phyloP scores from a whole-genome alignment of 2,888 invertebrate species.

The Apodemia duryi region DNA sequence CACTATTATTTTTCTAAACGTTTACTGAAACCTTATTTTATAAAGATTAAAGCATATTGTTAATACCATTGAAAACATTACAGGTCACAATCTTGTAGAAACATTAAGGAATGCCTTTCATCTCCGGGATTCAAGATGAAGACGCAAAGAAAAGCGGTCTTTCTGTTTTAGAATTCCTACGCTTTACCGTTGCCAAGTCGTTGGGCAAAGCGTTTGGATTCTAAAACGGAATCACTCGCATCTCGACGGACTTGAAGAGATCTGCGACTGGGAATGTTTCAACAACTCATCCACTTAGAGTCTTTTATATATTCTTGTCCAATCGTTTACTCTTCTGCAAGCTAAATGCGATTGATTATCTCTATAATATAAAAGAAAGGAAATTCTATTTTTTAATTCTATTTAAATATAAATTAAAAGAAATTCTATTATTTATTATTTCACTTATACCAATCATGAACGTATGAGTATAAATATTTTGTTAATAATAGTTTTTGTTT shows the following conservation, averaged over 20 bases:
- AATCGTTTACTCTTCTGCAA: too few relatives aligned
- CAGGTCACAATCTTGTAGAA: slow-evolving; percentile 9
- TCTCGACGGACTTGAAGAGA: slow-evolving; percentile 20
- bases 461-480: too few relatives aligned
- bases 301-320: background rate
- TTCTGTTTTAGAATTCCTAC: slow-evolving; percentile 97
- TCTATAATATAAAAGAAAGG: too few relatives aligned
- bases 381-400: too few relatives aligned
- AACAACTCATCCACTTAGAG: slow-evolving; percentile 16
- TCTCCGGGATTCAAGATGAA: slow-evolving; percentile 32
- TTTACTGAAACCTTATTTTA: background rate
- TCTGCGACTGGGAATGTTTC: slow-evolving; percentile 22
- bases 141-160: slow-evolving; percentile 40
- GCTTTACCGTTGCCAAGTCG: slow-evolving; percentile 90
- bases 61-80: slow-evolving; percentile 9
- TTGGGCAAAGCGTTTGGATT: slow-evolving; percentile 97
- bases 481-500: too few relatives aligned
- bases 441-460: too few relatives aligned
- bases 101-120: slow-evolving; percentile 15
- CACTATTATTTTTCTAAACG: too few relatives aligned
- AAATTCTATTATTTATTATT: too few relatives aligned
- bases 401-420: too few relatives aligned
- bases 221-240: slow-evolving; percentile 86
- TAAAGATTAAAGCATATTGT: background rate
- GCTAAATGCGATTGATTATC: too few relatives aligned